Base-by-base conservation (phyloP, 2,113 vertebrate species). In the Aspiorhynchus laticeps region DNA sequence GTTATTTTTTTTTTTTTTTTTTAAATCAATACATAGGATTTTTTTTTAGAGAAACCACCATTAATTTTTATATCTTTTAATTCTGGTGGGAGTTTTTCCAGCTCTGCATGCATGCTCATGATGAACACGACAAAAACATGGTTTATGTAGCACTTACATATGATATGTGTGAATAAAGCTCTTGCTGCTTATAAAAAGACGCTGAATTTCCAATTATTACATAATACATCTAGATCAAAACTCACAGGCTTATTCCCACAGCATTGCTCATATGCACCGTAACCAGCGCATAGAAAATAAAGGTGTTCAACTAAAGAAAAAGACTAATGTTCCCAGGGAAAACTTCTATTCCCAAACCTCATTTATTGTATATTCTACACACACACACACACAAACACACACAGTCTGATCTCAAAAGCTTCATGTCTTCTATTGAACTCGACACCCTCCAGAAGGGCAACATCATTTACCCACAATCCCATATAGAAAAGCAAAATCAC, bases 281-380 rank as follows among this genome's bases (percentile, higher is more conserved):
- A 67, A 67, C 31, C 17, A 71, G 7, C 0, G 7, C 19, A 36
- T 6, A 36, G 31, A 36, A 17, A 10, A 71, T 36, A 71, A 36
- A 71, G 8, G 17, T 21, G 67, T 36, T 71, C 8, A n/a, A 61
- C 3, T 26, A 61, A 78, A 36, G 56, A 38, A 33, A 53, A 87
- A 74, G 83, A 21, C 31, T 75, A 77, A 67, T 75, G 73, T 26
- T 83, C 56, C 43, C 63, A 33, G 71, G 71, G 71, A 81, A 38
- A 17, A 24, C 26, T 14, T 53, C 36, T 65, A 82, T 76, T 83
- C 86, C 80, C 86, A 38, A 53, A 86, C 36, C 86, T 77, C 61
- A 83, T 87, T 74, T 87, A 74, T 33, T 33, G 11, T 33, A 67
- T 67, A 31, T 7, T 19, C 5, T 26, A 5, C 7, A 3, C 7